phyloP scores from a whole-genome alignment of 2,888 invertebrate genomes.

The Phengaris arion region DNA sequence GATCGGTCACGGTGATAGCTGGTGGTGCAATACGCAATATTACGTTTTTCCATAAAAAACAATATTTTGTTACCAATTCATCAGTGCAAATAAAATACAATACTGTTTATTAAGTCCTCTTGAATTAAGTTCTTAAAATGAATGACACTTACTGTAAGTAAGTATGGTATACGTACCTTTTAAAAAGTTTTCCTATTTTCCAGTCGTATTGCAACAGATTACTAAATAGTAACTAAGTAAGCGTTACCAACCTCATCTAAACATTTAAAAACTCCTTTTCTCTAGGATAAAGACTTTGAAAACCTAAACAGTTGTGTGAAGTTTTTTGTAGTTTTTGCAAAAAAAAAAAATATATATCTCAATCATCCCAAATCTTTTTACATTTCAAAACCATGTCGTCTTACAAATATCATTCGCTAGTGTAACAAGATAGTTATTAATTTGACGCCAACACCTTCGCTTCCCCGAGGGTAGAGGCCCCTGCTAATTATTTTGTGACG shows the following conservation, averaged over 20 bases:
- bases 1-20: constrained; percentile 30
- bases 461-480: constrained; percentile 36
- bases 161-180: too few relatives aligned
- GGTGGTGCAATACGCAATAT: not conserved
- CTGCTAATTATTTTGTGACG: constrained; percentile 59
- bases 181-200: too few relatives aligned
- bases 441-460: constrained; percentile 28
- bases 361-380: not conserved
- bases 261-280: too few relatives aligned
- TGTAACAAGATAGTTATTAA: constrained; percentile 23
- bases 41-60: not conserved
- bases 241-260: too few relatives aligned
- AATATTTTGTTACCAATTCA: not conserved
- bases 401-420: not conserved
- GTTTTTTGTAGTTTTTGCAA: not conserved
- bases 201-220: too few relatives aligned
- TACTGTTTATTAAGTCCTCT: too few relatives aligned
- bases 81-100: not conserved
- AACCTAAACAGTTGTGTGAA: too few relatives aligned
- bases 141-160: too few relatives aligned
- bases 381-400: not conserved
- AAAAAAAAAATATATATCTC: not conserved
- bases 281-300: too few relatives aligned
- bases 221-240: too few relatives aligned
- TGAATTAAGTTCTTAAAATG: too few relatives aligned